Base-by-base conservation (phyloP, 92 coral and sea anemone species). In the Micromussa lordhowensis region DNA sequence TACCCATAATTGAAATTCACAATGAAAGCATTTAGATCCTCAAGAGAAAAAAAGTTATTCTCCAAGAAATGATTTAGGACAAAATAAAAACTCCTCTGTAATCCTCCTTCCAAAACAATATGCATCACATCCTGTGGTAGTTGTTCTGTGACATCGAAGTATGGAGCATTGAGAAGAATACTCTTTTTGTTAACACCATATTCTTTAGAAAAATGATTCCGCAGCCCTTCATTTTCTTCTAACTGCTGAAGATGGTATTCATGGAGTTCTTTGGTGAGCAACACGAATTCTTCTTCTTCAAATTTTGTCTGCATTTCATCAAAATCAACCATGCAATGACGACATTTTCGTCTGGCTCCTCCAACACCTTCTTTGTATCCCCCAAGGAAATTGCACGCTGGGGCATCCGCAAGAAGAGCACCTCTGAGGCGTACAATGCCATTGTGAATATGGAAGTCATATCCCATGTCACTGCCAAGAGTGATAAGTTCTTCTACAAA, bases 311-410 rank as follows among this genome's bases (percentile, higher is more conserved):
- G 94, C 90, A 92, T 92, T 2, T 36, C 68, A 3, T 88, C 79
- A 75, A 63, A 88, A 2, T 29, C 58, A 0, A 90, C 79, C 92
- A 85, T 88, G 30, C 94, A 88, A 22, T 88, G 88, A 0, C 92
- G 79, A 48, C 94, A 88, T 15, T 88, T 88, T 14, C 85, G 2
- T 18, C 79, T 29, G 16, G 94, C 90, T 0, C 92, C 90, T 11
- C 92, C 94, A 10, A 74, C 91, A n/a, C n/a, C n/a, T n/a, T n/a
- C n/a, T n/a, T n/a, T n/a, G n/a, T n/a, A n/a, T n/a, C n/a, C n/a
- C n/a, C n/a, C n/a, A n/a, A n/a, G n/a, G n/a, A n/a, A n/a, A n/a
- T n/a, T n/a, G n/a, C n/a, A n/a, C n/a, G n/a, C n/a, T n/a, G n/a
- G n/a, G n/a, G n/a, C n/a, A n/a, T n/a, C n/a, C n/a, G n/a, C n/a